Conservation (phyloP, 2,888 invertebrate genomes). For the Agonopterix arenella region DNA sequence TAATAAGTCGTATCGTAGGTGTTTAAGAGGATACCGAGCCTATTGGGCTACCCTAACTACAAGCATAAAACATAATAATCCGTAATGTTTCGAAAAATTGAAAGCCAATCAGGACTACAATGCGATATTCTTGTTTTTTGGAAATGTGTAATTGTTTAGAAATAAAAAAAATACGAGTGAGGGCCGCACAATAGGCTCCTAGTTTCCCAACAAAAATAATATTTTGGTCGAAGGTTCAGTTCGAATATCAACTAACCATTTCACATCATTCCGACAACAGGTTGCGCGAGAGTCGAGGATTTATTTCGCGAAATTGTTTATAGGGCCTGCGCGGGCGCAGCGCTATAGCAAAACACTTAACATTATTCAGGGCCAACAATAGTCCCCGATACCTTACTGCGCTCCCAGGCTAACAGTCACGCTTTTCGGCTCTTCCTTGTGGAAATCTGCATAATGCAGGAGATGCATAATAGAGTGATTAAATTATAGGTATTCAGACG, state of each 20-base stretch:
- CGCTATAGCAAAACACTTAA: conserved; percentile 48
- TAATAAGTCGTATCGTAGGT: no score
- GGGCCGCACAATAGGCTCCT: no score
- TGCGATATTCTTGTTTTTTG: no score
- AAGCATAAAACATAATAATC: no score
- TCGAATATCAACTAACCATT: conserved; percentile 22
- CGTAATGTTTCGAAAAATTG: no score
- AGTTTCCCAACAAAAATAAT: no score
- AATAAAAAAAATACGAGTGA: no score
- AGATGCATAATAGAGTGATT: conserved; percentile 37
- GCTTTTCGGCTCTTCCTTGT: conserved; percentile 48
- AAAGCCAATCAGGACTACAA: no score
- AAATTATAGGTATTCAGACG: conserved; percentile 8
- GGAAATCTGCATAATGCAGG: conserved; percentile 52
- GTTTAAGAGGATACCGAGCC: no score
- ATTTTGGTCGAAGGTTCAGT: no score
- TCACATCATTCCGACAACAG: conserved; percentile 15
- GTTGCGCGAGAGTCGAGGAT: conserved; percentile 38
- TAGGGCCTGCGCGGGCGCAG: conserved; percentile 38
- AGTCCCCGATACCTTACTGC: conserved; percentile 32
- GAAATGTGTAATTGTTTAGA: no score
- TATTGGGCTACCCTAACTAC: no score
- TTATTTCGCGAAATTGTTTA: conserved; percentile 54
- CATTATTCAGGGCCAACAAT: conserved; percentile 60
- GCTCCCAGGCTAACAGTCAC: conserved; percentile 56